These are phyloP conservation scores for Diplodus puntazzo DNA, from an alignment of 2,797 vertebrate species.

Conservation along the genomic window DNA sequence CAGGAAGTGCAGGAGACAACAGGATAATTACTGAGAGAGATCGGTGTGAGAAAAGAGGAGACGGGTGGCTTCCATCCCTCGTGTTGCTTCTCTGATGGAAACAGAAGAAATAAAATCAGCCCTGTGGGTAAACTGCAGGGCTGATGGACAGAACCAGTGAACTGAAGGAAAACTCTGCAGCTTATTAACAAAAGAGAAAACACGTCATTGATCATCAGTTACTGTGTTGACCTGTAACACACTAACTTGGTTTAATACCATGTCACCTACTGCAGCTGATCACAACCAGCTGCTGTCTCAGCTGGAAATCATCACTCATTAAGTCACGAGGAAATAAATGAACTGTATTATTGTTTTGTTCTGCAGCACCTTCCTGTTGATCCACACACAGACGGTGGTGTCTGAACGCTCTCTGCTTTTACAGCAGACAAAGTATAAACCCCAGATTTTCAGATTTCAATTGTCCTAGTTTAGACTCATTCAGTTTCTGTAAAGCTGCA, in stretches of 20 bases:
- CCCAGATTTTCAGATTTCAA: neutral
- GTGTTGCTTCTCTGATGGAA: neutral
- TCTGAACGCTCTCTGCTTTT: neutral
- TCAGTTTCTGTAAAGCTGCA: neutral
- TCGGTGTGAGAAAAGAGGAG: neutral
- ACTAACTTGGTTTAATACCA: too few relatives aligned
- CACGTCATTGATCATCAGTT: neutral
- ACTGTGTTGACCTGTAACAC: neutral
- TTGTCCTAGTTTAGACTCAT: neutral
- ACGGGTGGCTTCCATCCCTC: neutral
- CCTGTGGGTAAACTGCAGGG: neutral
- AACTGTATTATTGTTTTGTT: too few relatives aligned
- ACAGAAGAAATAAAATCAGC: neutral
- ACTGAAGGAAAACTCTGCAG: neutral
- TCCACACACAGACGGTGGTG: neutral
- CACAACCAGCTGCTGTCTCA: too few relatives aligned
- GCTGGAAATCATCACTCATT: too few relatives aligned
- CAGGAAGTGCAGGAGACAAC: neutral
- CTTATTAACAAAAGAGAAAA: neutral
- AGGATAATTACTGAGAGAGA: slow-evolving; percentile 6
- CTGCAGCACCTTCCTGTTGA: too few relatives aligned
- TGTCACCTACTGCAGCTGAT: too few relatives aligned
- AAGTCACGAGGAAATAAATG: too few relatives aligned
- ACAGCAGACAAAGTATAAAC: neutral
- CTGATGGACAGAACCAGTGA: neutral